phyloP scores from a whole-genome alignment of 2,797 vertebrate species.

The Oryzias dopingdopingensis region DNA sequence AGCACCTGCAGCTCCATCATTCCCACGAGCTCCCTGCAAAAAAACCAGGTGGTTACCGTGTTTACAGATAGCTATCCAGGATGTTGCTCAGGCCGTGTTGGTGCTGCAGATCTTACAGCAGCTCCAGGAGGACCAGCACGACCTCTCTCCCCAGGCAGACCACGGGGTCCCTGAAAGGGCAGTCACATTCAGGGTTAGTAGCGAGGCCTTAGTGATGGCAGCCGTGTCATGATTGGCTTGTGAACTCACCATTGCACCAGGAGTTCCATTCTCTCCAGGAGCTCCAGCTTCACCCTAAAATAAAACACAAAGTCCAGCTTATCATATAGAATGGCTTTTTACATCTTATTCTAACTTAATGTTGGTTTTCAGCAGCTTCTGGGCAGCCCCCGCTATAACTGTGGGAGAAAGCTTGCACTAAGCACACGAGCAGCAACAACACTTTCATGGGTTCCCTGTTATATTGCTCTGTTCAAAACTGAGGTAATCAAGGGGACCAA shows the following conservation, averaged over 20 bases:
- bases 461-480: no score
- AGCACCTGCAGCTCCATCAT: constrained; percentile 90
- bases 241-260: constrained; percentile 91
- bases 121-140: constrained; percentile 86
- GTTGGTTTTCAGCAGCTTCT: no score
- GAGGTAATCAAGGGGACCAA: no score
- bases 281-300: constrained; percentile 89
- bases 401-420: no score
- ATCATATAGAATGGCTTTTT: not conserved
- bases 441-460: no score
- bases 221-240: not conserved
- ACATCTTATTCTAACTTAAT: no score
- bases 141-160: constrained; percentile 96
- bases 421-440: no score
- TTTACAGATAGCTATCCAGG: no score
- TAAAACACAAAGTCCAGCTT: constrained; percentile 2
- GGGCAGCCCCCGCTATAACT: no score
- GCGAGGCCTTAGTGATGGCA: not conserved
- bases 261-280: constrained; percentile 93
- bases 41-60: not conserved
- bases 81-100: not conserved
- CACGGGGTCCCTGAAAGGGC: constrained; percentile 87
- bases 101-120: constrained; percentile 85
- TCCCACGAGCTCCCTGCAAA: constrained; percentile 92
- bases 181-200: constrained; percentile 2